Percentiles rank a stretch among this genome's conserved stretches.
phyloP scores from a whole-genome alignment of 2,113 vertebrate genomes.

The crab-eating macaque (Macaca fascicularis) region T2T-MFA8v1.1 NC_088387.1:79651001-79651500 shows the following conservation, averaged over 20 bases:
- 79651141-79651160: not conserved
- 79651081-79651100: not conserved
- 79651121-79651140: not conserved
- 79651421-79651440: not conserved
- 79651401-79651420: not conserved
- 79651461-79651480: not conserved
- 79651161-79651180: not conserved
- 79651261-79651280: not conserved
- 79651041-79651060: not conserved
- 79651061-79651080: not conserved
- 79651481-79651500: not conserved
- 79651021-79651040: not conserved
- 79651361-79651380: not conserved
- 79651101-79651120: not conserved
- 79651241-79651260: not conserved
- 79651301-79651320: not conserved
- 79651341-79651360: not conserved
- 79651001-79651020: not conserved
- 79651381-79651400: not conserved
- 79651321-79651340: not conserved
- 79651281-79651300: not conserved
- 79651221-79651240: not conserved
- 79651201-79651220: not conserved
- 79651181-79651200: not conserved
- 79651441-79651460: not conserved